A percentile compares a stretch with the other conserved stretches of the same genome.
These are phyloP conservation scores for Drosophila yooni DNA, from an alignment of 2,888 invertebrate genomes.

Conservation along the genomic window DNA sequence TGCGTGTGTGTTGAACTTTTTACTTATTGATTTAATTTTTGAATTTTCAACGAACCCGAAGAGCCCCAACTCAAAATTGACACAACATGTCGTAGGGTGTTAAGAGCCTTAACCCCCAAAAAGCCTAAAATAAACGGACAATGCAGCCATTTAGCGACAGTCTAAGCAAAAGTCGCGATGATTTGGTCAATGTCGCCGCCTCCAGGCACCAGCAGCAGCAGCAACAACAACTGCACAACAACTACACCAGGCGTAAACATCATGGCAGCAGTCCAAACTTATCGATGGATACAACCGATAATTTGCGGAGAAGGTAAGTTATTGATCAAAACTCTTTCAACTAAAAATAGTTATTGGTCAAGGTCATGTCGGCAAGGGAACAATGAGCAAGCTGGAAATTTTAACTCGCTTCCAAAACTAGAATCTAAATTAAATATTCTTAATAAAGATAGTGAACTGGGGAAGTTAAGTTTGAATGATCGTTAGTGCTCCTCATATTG, in stretches of 20 bases:
- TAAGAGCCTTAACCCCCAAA: slow-evolving; percentile 14
- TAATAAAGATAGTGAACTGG: background rate
- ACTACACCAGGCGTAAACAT: slow-evolving; percentile 65
- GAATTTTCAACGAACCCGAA: background rate
- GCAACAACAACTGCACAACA: slow-evolving; percentile 63
- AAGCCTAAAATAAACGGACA: slow-evolving; percentile 50
- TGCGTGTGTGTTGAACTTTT: slow-evolving; percentile 5
- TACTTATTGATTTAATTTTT: slow-evolving; percentile 13
- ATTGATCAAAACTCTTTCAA: slow-evolving; percentile 11
- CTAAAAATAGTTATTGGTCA: slow-evolving; percentile 20
- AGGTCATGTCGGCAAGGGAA: slow-evolving; percentile 31
- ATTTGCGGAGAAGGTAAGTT: slow-evolving; percentile 82
- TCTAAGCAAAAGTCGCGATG: slow-evolving; percentile 84
- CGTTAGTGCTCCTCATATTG: background rate
- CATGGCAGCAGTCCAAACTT: slow-evolving; percentile 83
- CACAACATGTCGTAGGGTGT: slow-evolving; percentile 68
- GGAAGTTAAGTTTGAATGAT: background rate
- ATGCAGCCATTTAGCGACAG: slow-evolving; percentile 84
- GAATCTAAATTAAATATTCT: background rate
- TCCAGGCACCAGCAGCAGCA: slow-evolving; percentile 67
- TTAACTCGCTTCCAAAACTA: too few relatives aligned
- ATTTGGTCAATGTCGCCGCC: slow-evolving; percentile 80
- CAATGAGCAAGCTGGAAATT: background rate
- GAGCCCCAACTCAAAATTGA: slow-evolving; percentile 22
- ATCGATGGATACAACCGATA: slow-evolving; percentile 83